These are phyloP conservation scores for Lepidonotus clava DNA, from an alignment of 2,888 invertebrate species.

Conservation along the genomic window DNA sequence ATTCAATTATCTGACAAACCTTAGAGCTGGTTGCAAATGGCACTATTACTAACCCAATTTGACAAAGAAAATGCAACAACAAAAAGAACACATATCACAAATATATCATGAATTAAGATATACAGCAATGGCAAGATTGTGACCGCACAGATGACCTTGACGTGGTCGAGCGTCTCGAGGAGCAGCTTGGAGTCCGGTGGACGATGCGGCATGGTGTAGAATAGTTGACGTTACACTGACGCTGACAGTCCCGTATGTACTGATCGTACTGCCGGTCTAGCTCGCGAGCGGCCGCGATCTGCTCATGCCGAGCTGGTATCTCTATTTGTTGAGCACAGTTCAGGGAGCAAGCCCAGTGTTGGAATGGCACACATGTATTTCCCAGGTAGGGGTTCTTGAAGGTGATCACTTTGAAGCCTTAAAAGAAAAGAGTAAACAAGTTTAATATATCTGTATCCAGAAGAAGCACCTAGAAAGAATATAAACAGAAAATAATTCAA, in stretches of 20 bases:
- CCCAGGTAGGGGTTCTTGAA: constrained; percentile 82
- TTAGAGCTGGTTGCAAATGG: too few species aligned
- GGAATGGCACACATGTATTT: constrained; percentile 82
- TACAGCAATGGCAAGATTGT: constrained; percentile 39
- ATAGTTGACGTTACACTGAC: constrained; percentile 55
- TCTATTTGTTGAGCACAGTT: constrained; percentile 81
- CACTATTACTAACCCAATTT: too few species aligned
- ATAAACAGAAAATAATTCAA: background rate
- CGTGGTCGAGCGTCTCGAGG: background rate
- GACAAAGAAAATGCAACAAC: too few species aligned
- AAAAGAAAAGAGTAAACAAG: constrained; percentile 59
- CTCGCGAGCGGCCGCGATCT: constrained; percentile 77
- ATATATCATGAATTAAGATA: constrained; percentile 9
- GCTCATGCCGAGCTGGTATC: constrained; percentile 80
- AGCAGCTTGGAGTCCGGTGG: constrained; percentile 39
- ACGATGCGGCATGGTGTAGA: background rate
- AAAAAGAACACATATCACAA: too few species aligned
- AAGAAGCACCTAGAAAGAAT: too few species aligned
- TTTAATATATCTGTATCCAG: too few species aligned
- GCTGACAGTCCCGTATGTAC: constrained; percentile 64
- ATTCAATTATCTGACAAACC: too few species aligned
- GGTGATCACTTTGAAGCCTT: constrained; percentile 81
- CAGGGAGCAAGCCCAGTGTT: constrained; percentile 81
- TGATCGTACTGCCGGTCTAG: constrained; percentile 78
- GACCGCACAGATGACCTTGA: background rate